Evolutionary conservation across 2,797 vertebrate genomes (phyloP).

Genomic region (Apogon hyalosoma): DNA sequence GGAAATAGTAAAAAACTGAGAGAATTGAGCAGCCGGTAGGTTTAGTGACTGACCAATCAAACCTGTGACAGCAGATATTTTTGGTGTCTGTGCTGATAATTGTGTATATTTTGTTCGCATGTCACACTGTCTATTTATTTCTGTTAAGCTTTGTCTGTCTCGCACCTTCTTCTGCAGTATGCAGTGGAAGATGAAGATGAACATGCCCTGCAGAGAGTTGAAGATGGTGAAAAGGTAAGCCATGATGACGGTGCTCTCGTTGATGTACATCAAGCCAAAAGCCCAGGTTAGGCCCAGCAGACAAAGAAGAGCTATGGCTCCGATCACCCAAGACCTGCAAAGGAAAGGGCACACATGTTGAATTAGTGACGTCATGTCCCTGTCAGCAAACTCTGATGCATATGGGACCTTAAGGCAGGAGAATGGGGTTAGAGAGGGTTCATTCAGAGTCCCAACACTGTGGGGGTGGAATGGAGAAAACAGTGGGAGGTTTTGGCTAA

Average conservation of each 20-base stretch:
- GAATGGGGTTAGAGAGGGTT: constrained; percentile 58
- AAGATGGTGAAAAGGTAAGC: constrained; percentile 99
- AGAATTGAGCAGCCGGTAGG: constrained; percentile 32
- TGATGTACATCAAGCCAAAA: constrained; percentile 97
- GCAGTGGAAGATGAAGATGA: constrained; percentile 99
- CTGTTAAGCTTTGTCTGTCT: constrained; percentile 52
- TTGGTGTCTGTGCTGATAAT: constrained; percentile 33
- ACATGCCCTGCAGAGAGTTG: constrained; percentile 99
- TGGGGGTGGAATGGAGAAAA: constrained; percentile 56
- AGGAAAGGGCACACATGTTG: constrained; percentile 5
- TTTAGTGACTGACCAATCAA: constrained; percentile 54
- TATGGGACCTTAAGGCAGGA: constrained; percentile 47
- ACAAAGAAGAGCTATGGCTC: constrained; percentile 95
- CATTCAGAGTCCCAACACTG: constrained; percentile 37
- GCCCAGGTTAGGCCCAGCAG: constrained; percentile 98
- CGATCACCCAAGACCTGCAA: constrained; percentile 95
- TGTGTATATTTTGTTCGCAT: constrained; percentile 27
- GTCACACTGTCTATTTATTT: constrained; percentile 36
- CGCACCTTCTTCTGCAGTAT: constrained; percentile 98
- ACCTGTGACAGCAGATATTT: constrained; percentile 55
- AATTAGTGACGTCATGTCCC: constrained; percentile 5
- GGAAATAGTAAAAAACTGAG: constrained; percentile 19
- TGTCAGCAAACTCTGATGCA: constrained; percentile 44
- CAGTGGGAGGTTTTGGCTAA: constrained; percentile 56
- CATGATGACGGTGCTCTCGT: constrained; percentile 97